Evolutionary conservation across 2,888 invertebrate genomes (phyloP).

Genomic region (Apeira syringaria): DNA sequence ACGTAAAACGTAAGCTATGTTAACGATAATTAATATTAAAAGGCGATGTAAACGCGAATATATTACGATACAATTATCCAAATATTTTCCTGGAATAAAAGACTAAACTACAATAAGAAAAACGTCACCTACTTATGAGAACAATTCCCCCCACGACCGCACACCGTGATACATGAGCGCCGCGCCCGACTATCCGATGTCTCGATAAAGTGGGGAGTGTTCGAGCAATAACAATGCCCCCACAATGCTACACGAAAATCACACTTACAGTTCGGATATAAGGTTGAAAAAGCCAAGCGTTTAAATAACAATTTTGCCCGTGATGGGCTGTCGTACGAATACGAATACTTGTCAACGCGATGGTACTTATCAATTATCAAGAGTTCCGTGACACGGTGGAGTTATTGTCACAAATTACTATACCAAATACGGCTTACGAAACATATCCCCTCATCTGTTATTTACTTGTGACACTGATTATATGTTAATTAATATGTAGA

Average conservation of each 20-base stretch:
- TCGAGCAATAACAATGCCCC: slow-evolving; percentile 34
- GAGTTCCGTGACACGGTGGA: not conserved
- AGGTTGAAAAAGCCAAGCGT: slow-evolving; percentile 3
- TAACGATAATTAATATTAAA: too few relatives aligned
- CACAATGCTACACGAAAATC: slow-evolving; percentile 8
- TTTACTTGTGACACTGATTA: too few relatives aligned
- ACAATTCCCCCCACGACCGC: slow-evolving; percentile 30
- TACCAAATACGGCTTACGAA: too few relatives aligned
- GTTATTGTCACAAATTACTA: too few relatives aligned
- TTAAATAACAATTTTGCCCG: slow-evolving; percentile 11
- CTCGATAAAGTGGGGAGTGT: slow-evolving; percentile 49
- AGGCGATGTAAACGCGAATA: too few relatives aligned
- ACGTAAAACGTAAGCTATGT: too few relatives aligned
- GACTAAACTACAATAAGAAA: not conserved
- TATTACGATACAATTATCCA: too few relatives aligned
- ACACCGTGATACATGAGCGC: slow-evolving; percentile 30
- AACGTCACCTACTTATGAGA: slow-evolving; percentile 6
- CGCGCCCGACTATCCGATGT: slow-evolving; percentile 39
- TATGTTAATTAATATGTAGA: too few relatives aligned
- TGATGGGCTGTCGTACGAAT: slow-evolving; percentile 22
- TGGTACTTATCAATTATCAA: slow-evolving; percentile 27
- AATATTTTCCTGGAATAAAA: too few relatives aligned
- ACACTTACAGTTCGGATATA: slow-evolving; percentile 12
- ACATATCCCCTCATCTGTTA: too few relatives aligned
- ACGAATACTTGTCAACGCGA: slow-evolving; percentile 34